Evolutionary conservation across 35 echinoderm and acorn worm genomes (phyloP).

Genomic region (Holothuria glaberrima): DNA sequence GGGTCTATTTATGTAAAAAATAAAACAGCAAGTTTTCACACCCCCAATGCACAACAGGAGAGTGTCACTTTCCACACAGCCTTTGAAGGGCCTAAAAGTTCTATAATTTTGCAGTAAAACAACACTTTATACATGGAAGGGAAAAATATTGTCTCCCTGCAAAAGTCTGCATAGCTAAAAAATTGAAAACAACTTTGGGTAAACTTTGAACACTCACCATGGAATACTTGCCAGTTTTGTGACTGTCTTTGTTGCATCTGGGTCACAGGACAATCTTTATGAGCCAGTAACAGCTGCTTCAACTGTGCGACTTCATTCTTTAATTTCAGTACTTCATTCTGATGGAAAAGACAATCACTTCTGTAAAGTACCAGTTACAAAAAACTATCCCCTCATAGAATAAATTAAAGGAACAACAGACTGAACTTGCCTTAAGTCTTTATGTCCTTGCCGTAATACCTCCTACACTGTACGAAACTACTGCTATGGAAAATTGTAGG

Average conservation of each 20-base stretch:
- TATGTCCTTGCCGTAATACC: background rate
- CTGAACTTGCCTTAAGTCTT: background rate
- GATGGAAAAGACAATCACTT: background rate
- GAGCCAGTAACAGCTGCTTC: slow-evolving; percentile 88
- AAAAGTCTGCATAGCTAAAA: background rate
- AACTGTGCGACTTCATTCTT: slow-evolving; percentile 91
- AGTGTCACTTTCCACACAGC: background rate
- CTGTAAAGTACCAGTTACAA: too few species aligned
- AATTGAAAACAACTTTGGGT: too few species aligned
- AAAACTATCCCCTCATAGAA: too few species aligned
- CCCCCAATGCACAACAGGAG: too few species aligned
- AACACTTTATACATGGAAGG: background rate
- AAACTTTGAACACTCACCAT: background rate
- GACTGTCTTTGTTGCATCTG: slow-evolving; percentile 68
- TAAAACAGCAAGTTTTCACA: too few species aligned
- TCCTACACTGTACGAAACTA: background rate
- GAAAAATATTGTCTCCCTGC: background rate
- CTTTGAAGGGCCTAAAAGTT: background rate
- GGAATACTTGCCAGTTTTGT: slow-evolving; percentile 49
- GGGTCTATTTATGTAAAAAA: too few species aligned
- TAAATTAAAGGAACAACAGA: too few species aligned
- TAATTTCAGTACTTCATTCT: slow-evolving; percentile 89
- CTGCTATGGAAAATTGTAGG: background rate
- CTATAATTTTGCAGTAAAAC: background rate
- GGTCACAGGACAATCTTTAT: slow-evolving; percentile 97